Evolutionary conservation across 2,888 invertebrate species (phyloP), one percentile per base, ranked within the genome.

Genomic region (Ceramica pisi): DNA sequence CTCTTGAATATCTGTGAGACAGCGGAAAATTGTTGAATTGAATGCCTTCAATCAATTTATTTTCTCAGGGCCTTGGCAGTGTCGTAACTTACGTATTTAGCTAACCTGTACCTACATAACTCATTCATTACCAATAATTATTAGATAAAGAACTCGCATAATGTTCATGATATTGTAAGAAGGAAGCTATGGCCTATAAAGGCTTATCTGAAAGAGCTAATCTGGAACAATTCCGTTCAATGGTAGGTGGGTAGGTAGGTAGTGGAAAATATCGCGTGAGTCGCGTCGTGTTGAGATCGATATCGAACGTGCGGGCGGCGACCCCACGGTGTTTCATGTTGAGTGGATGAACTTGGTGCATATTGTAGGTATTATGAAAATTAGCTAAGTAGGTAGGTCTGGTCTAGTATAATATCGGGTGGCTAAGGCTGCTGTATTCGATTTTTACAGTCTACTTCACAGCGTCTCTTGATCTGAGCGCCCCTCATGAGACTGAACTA

Each of bases 1-100:
- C 95, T 99, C 99, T 97, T 99, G 99, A 91, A 99, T 99, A 97
- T 99, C 99, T 98, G 73, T 59, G 68, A 66, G 21, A 76, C 8
- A 71, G 21, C 38, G 82, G 31, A 63, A 78, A 35, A 41, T 12
- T 51, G 23, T 41, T 55, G 6, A 61, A 63, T 67, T 59, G 26
- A 60, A 72, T 55, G 38, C 55, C 51, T 56, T 21, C 57, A 56
- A 72, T 68, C 38, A 68, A 81, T 77, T 26, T n/a, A 51, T 67
- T 75, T 64, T 56, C 31, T 50, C 48, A 50, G 44, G 59, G 51
- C 31, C 55, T 59, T 66, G 61, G 65, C 31, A 38, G 56, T 53
- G 23, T 23, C 61, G 26, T 68, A 61, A 67, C 31, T 61, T 67
- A 72, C 50, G 64, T 31, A 76, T 70, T 53, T 26, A 46, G 26